Base-by-base conservation (phyloP, 2,797 vertebrate species). In the Florisuga fusca region DNA sequence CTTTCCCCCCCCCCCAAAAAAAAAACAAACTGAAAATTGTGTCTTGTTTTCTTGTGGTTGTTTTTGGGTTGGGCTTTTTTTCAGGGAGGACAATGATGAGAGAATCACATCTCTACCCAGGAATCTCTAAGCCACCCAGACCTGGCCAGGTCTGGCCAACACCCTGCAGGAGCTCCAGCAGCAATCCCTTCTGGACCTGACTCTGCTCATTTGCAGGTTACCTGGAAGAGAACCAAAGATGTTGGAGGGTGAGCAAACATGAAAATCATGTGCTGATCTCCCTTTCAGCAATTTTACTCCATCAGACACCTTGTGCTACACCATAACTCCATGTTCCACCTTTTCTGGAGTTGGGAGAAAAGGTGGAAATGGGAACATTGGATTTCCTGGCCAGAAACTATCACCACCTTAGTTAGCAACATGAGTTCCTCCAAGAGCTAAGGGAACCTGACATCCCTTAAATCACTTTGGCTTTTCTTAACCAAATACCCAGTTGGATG, bases 301-400 rank as follows among this genome's bases (percentile, higher is more conserved):
- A 19, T 3, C 5, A 6, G 13, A 55, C 10, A 20, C 3, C 10
- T 43, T 27, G 1, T 0, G 15, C 6, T 1, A 33, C 6, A 3
- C 9, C 0, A 3, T 4, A 12, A 45, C 34, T 31, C 2, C 62
- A 16, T 9, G 8, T 29, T 29, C 64, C 31, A 8, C 0, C 0
- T 51, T 48, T 22, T 27, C 71, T 66, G 67, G n/a, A 43, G 11
- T 0, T 6, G 4, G 21, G 61, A 50, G 43, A 34, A 43, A 23
- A 20, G 2, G n/a, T n/a, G n/a, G n/a, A n/a, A n/a, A 13, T 48
- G 38, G 27, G 8, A 80, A 25, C 0, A 0, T 5, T 25, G 22
- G 3, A n/a, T 10, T 22, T 79, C 18, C 73, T 75, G 66, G 4
- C 12, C 25, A 38, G 51, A 18, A 63, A 4, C 14, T 9, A 17